Evolutionary conservation across 2,888 invertebrate species (phyloP).

Genomic region (Diaperis boleti): DNA sequence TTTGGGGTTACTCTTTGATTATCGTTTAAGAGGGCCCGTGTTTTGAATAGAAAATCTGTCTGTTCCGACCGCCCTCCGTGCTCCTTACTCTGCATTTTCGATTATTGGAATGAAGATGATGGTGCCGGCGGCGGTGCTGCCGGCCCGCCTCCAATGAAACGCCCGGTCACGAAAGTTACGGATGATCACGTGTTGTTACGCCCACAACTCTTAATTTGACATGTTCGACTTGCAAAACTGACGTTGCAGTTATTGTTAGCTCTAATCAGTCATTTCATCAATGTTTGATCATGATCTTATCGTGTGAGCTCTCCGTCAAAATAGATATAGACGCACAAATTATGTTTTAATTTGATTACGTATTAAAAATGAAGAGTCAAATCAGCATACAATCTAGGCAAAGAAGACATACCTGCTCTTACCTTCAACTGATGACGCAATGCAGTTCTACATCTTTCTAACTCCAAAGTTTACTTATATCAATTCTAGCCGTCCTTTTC

Average conservation of each 20-base stretch:
- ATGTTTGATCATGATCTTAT: too few relatives aligned
- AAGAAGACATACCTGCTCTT: too few relatives aligned
- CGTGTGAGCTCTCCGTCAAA: too few relatives aligned
- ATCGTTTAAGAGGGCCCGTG: conserved; percentile 55
- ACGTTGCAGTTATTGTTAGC: conserved; percentile 7
- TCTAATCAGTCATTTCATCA: too few relatives aligned
- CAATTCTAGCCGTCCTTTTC: too few relatives aligned
- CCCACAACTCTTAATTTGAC: conserved; percentile 54
- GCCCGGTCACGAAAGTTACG: conserved; percentile 57
- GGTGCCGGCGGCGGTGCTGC: conserved; percentile 39
- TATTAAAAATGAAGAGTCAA: too few relatives aligned
- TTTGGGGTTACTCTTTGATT: conserved; percentile 58
- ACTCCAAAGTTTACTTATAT: too few relatives aligned
- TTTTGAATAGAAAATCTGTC: conserved; percentile 53
- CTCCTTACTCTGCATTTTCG: conserved; percentile 43
- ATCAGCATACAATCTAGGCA: too few relatives aligned
- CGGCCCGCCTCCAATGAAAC: conserved; percentile 56
- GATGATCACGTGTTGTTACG: conserved; percentile 62
- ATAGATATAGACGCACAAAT: too few relatives aligned
- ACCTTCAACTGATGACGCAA: too few relatives aligned
- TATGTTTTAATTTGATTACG: too few relatives aligned
- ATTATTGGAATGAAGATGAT: conserved; percentile 51
- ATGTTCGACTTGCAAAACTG: conserved; percentile 24
- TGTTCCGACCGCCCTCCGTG: conserved; percentile 2
- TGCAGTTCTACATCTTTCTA: too few relatives aligned